phyloP scores from a whole-genome alignment of 2,797 vertebrate species.

The Chelon labrosus region DNA sequence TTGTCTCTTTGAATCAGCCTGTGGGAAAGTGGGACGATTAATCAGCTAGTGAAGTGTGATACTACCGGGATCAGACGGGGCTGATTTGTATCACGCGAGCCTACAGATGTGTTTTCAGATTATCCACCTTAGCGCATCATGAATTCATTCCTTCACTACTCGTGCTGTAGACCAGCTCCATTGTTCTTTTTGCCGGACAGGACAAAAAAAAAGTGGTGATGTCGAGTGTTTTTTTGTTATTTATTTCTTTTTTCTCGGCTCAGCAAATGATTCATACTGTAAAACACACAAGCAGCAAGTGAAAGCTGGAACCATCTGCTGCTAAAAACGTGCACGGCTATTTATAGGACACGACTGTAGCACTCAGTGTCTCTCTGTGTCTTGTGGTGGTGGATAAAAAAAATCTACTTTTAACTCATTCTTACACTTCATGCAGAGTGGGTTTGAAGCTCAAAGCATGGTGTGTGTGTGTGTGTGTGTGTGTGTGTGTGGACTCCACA shows the following conservation, averaged over 20 bases:
- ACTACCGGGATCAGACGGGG: constrained; percentile 12
- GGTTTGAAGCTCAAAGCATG: too few species aligned
- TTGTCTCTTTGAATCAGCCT: constrained; percentile 14
- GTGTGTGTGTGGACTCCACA: too few species aligned
- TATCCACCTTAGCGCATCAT: not conserved
- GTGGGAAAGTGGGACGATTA: constrained; percentile 13
- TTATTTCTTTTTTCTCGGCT: not conserved
- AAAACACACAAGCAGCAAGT: not conserved
- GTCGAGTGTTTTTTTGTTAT: not conserved
- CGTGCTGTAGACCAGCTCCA: not conserved
- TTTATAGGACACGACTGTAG: too few species aligned
- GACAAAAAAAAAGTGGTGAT: not conserved
- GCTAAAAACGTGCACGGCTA: not conserved
- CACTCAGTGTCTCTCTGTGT: too few species aligned
- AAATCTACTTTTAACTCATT: too few species aligned
- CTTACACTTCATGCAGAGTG: too few species aligned
- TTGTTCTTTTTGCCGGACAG: not conserved
- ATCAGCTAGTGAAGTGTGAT: constrained; percentile 19
- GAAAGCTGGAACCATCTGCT: not conserved
- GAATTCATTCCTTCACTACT: not conserved
- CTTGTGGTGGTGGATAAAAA: too few species aligned
- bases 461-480: too few species aligned
- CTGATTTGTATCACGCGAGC: not conserved
- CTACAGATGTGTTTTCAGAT: not conserved
- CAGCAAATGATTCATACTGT: not conserved